Evolutionary conservation across 2,888 invertebrate species (phyloP), one percentile per base, ranked within the genome.

Genomic region (Micropterix aruncella): DNA sequence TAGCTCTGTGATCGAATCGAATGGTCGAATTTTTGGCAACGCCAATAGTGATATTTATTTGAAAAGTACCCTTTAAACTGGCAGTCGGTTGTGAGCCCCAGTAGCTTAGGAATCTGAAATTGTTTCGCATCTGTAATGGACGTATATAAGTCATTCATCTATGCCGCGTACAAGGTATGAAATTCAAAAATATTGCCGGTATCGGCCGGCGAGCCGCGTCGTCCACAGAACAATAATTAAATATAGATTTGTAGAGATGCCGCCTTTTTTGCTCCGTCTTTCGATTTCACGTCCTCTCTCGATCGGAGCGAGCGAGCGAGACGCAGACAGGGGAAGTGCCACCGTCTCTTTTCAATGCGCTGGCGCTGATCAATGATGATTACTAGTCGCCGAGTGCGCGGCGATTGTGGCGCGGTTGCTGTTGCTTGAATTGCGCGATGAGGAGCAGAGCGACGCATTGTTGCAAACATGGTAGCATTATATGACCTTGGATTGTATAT

Each of bases 171-270:
- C 27, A 12, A 27, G 12, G 27, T 27, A 27, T 27, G 5, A 27
- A 12, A 27, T 27, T 27, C n/a, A n/a, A 27, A 27, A 27, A 27
- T 27, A 27, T 27, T 27, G 27, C 27, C 27, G 12, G 27, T 27
- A 27, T 27, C 27, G 27, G 27, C 27, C 27, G 27, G 27, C 7
- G 27, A 5, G 27, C 27, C n/a, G n/a, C n/a, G n/a, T n/a, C n/a
- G 12, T 27, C 27, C 27, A 12, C 27, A 27, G 27, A 38, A 42
- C 44, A 43, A 46, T 46, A 49, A 49, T 49, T 49, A 49, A 49
- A 49, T 49, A 49, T 49, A 49, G 47, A 49, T 49, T 49, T 49
- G 44, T 42, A 27, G 27, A 27, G 27, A 27, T 27, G 27, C 7
- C 27, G 7, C 7, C 12, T 12, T 27, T 27, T 27, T 27, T 27